These are phyloP conservation scores for Trachelus troglodyta DNA, from an alignment of 2,888 invertebrate genomes.

Conservation along the genomic window DNA sequence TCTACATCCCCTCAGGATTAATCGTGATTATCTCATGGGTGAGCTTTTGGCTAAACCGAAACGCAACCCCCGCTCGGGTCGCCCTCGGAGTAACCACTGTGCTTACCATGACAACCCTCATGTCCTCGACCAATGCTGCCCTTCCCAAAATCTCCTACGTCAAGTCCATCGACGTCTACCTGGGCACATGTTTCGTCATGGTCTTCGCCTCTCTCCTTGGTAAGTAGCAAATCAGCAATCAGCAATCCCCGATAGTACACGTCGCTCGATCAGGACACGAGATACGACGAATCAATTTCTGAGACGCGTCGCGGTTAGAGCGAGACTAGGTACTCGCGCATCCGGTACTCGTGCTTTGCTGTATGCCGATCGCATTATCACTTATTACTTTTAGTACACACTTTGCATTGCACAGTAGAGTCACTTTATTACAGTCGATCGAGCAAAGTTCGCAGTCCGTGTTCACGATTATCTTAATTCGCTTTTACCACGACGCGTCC, in stretches of 20 bases:
- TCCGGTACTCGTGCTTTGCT: slow-evolving; percentile 1
- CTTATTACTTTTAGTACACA: neutral
- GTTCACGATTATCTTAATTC: slow-evolving; percentile 5
- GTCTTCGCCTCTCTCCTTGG: slow-evolving; percentile 97
- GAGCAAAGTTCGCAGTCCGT: neutral
- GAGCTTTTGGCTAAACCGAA: slow-evolving; percentile 95
- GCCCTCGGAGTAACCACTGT: slow-evolving; percentile 95
- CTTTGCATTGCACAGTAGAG: neutral
- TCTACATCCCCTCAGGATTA: slow-evolving; percentile 96
- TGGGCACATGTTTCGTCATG: slow-evolving; percentile 99
- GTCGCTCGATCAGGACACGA: neutral
- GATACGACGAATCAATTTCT: neutral
- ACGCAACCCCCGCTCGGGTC: slow-evolving; percentile 94
- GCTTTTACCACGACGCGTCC: neutral
- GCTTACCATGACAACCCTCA: slow-evolving; percentile 97
- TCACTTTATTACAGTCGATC: neutral
- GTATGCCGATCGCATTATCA: neutral
- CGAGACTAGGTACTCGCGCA: neutral
- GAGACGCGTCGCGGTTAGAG: neutral
- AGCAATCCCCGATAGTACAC: slow-evolving; percentile 6
- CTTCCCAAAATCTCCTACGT: slow-evolving; percentile 98
- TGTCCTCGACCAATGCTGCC: slow-evolving; percentile 96
- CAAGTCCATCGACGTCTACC: slow-evolving; percentile 96
- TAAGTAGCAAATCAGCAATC: slow-evolving; percentile 67
- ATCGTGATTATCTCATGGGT: slow-evolving; percentile 98